Evolutionary conservation across 92 coral and sea anemone species (phyloP), one percentile per base, ranked within the genome.

Genomic region (Nematostella vectensis): DNA sequence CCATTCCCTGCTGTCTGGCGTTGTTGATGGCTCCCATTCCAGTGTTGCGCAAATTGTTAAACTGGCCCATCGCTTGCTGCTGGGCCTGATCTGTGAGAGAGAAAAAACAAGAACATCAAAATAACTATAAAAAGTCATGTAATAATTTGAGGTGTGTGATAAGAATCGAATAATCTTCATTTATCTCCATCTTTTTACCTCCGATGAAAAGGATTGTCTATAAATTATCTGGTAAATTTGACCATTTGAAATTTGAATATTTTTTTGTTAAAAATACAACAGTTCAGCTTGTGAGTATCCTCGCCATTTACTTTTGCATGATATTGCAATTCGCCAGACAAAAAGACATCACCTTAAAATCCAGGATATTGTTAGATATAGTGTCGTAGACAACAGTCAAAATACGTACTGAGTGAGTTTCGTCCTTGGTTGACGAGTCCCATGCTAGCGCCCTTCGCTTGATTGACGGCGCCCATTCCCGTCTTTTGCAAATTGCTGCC

Each of bases 1-100:
- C 82, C 62, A 70, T 69, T 2, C 95, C 95, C 11, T 75, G 68
- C 30, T 71, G 83, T 27, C 82, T 69, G 0, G 60, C 74, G 15
- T 75, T 76, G 38, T 80, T 84, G 13, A 88, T 40, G 23, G 96
- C 88, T 3, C 96, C 96, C 94, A 79, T 79, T 16, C 96, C 96
- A 1, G 86, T 64, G 65, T 88, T 86, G 33, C 76, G 54, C 1
- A 82, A 74, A 53, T 89, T 94, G 72, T 76, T 76, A 19, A 76
- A 70, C n/a, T 81, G 78, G 25, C 87, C 86, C 83, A 76, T 71
- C 19, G 88, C 96, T 68, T 83, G 83, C 67, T 76, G 89, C 37
- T 81, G 88, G 15, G 81, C 79, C 49, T 89, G 89, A 58, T 70
- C 88, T 77, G 53, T 31, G 24, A 36, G 11, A 4, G 2, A 48